phyloP scores from a whole-genome alignment of 2,797 vertebrate genomes.

The Acipenser oxyrinchus region DNA sequence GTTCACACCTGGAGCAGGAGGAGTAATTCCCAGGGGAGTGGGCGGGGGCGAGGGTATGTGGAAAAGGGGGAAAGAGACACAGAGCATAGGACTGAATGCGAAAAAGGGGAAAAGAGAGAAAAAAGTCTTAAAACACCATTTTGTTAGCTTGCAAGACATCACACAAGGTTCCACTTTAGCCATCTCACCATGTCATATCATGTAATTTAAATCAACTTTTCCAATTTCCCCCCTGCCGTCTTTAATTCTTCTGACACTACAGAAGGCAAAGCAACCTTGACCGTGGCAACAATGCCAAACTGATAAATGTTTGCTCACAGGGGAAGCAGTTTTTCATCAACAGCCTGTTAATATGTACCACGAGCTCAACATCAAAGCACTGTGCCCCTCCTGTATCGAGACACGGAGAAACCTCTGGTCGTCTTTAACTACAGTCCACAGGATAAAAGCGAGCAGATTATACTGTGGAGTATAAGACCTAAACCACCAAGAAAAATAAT shows the following conservation, averaged over 20 bases:
- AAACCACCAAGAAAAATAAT: not conserved
- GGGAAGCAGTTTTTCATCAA: not conserved
- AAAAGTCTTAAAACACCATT: conserved; percentile 2
- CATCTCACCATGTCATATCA: no score
- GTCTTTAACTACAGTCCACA: not conserved
- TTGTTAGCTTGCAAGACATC: conserved; percentile 9
- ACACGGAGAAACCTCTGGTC: not conserved
- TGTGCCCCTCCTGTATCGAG: not conserved
- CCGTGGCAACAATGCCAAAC: not conserved
- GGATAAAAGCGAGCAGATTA: not conserved
- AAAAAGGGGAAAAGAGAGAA: no score
- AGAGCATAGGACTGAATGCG: not conserved
- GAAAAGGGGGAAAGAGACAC: not conserved
- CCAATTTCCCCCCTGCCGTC: not conserved
- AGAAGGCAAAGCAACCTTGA: not conserved
- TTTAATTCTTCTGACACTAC: not conserved
- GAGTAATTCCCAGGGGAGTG: no score
- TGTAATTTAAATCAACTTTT: not conserved
- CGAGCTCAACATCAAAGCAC: not conserved
- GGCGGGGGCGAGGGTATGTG: no score
- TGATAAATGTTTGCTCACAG: not conserved
- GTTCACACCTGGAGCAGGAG: no score
- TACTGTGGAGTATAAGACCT: not conserved
- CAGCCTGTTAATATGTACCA: not conserved
- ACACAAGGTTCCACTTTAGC: not conserved